Evolutionary conservation across 2,113 vertebrate species (phyloP), one percentile per base, ranked within the genome.

Genomic region (Periophthalmodon schlosseri): DNA sequence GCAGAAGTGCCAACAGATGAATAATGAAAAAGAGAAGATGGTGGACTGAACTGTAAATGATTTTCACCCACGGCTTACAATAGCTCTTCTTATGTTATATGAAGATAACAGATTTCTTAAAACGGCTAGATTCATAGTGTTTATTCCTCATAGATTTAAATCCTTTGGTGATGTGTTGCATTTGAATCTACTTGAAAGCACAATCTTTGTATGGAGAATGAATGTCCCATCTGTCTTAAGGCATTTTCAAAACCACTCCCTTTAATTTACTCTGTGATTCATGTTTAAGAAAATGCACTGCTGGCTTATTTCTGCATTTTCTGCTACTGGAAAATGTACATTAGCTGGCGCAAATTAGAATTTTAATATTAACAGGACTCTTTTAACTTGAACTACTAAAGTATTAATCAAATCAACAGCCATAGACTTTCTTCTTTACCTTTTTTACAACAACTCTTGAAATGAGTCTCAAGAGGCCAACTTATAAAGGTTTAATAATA

Each of bases 61-160:
- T 49, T 54, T 15, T 57, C 70, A 14, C 12, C 5, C 36, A 4
- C 52, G 18, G 14, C 23, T 74, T 63, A 2, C 61, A 78, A 67
- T 24, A 21, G 75, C 71, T 75, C 63, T 67, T 28, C 61, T 84
- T 79, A 60, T 46, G 49, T 77, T 79, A 36, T 68, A 80, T 68
- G 28, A 86, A 60, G 58, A 63, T 75, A 78, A 77, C 67, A 60
- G 20, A 72, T 80, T 85, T 80, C 73, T 70, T 58, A 72, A 70
- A 76, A 63, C 0, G 56, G 24, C 71, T 52, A 15, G 49, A 44
- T 73, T 24, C 36, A 70, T 78, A 84, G 75, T 65, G 67, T 66
- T 60, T 60, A 70, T 50, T 67, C 56, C 2, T 24, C 47, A 72
- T 75, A 69, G 86, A 84, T 83, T 83, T 72, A 73, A 68, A 70